Base-by-base conservation (phyloP, 1,140 invertebrate species). In the Drosophila nigromelanica region DNA sequence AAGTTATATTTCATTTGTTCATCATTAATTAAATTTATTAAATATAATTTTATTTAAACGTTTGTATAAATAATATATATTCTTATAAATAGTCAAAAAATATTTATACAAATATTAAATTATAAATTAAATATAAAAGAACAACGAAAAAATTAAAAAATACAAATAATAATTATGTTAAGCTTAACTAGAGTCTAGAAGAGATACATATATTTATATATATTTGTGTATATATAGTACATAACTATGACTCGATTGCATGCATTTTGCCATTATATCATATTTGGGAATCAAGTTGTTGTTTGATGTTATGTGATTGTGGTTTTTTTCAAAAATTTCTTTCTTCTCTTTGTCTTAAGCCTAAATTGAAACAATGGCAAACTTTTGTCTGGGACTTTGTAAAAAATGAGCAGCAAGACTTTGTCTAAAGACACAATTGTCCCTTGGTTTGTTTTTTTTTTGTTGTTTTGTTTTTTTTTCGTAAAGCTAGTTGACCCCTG, bases 241-340 rank as follows among this genome's bases (percentile, higher is more conserved):
- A 81, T 72, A 73, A 68, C 82, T 86, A 86, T 86, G 82, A 86
- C 82, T 86, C 82, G 82, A 86, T 86, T 87, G 78, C 56, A 68
- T 72, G 76, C 80, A 39, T 55, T 73, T 61, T 73, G 72, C 76
- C 52, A 64, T 66, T 63, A 45, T 62, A 70, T 42, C 40, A 59
- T 63, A 63, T 64, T 52, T 21, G 30, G n/a, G 42, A 55, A 50
- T 24, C 33, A 43, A 12, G 15, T 12, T 37, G 15, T 10, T 67
- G 52, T 52, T n/a, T 50, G 21, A 21, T 14, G 55, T 58, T 58
- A 58, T 45, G 15, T 58, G 40, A 47, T 10, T 21, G 18, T 54
- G 35, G 24, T 27, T 56, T 33, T 18, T 15, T 15, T 21, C 2
- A 8, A 7, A 37, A 35, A 33, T 2, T 18, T 14, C 7, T 30